Conservation (phyloP, 2,797 vertebrate species). For the Nasua narica region DNA sequence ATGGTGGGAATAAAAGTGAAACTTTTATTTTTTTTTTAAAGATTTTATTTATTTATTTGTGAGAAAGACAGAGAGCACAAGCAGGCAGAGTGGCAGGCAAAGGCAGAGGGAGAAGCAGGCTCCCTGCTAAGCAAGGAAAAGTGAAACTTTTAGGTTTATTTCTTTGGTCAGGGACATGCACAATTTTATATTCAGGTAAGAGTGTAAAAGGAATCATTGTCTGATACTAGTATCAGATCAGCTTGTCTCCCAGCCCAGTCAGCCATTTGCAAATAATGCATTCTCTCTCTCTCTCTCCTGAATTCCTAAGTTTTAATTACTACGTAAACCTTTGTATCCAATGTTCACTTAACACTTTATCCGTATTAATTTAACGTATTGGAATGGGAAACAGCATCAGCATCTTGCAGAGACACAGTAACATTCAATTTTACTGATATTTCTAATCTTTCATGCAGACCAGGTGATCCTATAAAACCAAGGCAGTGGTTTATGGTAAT, state of each 20-base stretch:
- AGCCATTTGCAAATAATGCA: neutral
- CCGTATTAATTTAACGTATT: neutral
- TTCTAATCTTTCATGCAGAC: neutral
- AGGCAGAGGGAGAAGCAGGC: no score
- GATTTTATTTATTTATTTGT: no score
- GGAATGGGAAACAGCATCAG: neutral
- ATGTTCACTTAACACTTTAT: neutral
- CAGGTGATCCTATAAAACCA: neutral
- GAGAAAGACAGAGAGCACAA: no score
- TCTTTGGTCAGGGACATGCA: neutral
- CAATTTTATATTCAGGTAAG: neutral
- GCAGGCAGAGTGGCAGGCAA: no score
- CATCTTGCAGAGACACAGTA: neutral
- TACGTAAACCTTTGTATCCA: neutral
- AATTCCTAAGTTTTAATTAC: constrained; percentile 24
- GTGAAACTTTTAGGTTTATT: neutral
- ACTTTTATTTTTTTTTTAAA: no score
- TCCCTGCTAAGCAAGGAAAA: no score
- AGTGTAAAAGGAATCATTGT: neutral
- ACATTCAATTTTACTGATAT: neutral
- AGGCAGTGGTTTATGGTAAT: neutral
- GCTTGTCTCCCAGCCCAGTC: neutral
- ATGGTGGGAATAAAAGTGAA: neutral
- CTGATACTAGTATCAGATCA: neutral
- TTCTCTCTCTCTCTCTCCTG: neutral